Evolutionary conservation across 2,113 vertebrate genomes (phyloP), one percentile per base, ranked within the genome.

Genomic region (Ranitomeya variabilis): DNA sequence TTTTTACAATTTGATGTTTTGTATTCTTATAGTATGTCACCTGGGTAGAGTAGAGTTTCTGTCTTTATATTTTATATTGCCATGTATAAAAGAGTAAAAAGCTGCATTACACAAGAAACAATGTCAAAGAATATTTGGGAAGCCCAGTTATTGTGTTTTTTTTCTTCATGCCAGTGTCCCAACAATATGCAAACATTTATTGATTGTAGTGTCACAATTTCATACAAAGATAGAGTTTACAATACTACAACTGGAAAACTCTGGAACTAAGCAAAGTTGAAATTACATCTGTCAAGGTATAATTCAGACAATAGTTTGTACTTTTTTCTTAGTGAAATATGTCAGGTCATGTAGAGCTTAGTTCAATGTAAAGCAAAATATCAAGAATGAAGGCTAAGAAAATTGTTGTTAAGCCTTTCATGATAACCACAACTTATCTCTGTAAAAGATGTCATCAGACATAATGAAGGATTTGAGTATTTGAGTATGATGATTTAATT

Each of bases 281-380:
- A 91, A 88, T 86, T 31, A 12, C 26, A 64, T 80, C 74, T 86
- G 59, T 79, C 74, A 67, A 54, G 77, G 37, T 89, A 19, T 85
- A 0, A 83, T 19, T 21, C 45, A 60, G 5, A 1, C 23, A 51
- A 60, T 26, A 77, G 88, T 74, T 45, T 80, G 21, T 64, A 14
- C 85, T 71, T 83, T 81, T 69, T n/a, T 73, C 45, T 66, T n/a
- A 81, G 66, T 3, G 86, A 90, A 81, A 9, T 4, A 89, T 83
- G 13, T 80, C 57, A 85, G 15, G 23, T 88, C 51, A 85, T 16
- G 67, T 66, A 66, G 0, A 78, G 19, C 86, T 90, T 80, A 88
- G 87, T 18, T 64, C 0, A 78, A 86, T 90, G 88, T 82, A 90
- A 88, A 69, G 86, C 86, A 71, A 87, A 89, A 37, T 7, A 8